Percentiles rank a stretch among this genome's conserved stretches.
Conservation (phyloP, 2,113 vertebrate genomes). For the Myotis davidii region DNA sequence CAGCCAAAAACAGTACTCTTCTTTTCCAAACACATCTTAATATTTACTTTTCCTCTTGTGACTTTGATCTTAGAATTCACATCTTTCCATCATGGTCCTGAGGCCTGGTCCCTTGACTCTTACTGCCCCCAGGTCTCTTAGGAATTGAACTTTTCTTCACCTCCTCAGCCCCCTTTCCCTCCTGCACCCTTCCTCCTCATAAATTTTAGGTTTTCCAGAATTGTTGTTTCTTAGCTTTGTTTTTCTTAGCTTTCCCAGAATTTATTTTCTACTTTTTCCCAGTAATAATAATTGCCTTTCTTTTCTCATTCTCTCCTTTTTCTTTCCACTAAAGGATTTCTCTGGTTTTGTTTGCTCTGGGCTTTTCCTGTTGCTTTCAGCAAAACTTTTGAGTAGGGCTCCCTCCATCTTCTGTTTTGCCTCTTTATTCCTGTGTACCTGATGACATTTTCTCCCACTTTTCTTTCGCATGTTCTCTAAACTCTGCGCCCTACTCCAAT, state of each 20-base stretch:
- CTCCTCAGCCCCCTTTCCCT: background rate
- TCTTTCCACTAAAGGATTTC: background rate
- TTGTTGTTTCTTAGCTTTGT: background rate
- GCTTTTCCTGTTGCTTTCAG: background rate
- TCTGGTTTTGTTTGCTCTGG: rapidly evolving
- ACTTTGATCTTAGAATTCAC: background rate
- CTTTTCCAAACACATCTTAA: rapidly evolving
- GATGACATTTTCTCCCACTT: background rate
- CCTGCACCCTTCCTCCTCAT: rapidly evolving
- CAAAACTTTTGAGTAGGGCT: background rate
- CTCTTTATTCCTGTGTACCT: rapidly evolving
- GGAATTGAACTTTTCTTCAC: rapidly evolving
- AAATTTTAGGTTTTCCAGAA: background rate
- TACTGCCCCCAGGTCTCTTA: rapidly evolving
- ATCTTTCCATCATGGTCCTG: background rate
- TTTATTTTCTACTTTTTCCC: background rate
- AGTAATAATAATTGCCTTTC: rapidly evolving
- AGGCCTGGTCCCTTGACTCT: background rate
- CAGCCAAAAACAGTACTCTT: background rate
- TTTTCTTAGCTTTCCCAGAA: background rate
- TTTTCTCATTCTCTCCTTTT: background rate
- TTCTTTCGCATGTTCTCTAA: rapidly evolving
- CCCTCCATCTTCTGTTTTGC: rapidly evolving
- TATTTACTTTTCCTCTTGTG: rapidly evolving
- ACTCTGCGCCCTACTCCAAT: rapidly evolving